Evolutionary conservation across 2,888 invertebrate genomes (phyloP).

Genomic region (Chrysina gloriosa): DNA sequence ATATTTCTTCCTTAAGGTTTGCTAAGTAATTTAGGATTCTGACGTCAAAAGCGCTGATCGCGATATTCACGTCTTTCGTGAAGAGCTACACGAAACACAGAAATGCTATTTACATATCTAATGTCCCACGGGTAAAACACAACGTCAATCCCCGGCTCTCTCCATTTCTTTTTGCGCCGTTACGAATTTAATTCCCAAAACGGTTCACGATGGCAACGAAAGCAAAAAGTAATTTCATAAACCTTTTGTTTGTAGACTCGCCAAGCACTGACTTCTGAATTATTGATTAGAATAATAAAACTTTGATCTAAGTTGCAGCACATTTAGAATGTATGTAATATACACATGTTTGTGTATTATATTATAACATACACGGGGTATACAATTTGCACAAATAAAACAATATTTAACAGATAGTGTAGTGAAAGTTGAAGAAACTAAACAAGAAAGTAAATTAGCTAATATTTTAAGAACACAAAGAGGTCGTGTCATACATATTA

Average conservation of each 20-base stretch:
- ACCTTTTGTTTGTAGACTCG: slow-evolving; percentile 32
- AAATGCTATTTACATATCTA: slow-evolving; percentile 35
- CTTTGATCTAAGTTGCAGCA: not conserved
- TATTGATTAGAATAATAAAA: slow-evolving; percentile 11
- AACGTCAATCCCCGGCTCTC: slow-evolving; percentile 18
- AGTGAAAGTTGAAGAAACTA: too few species aligned
- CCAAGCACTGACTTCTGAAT: slow-evolving; percentile 10
- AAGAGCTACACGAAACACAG: slow-evolving; percentile 13
- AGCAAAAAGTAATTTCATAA: slow-evolving; percentile 31
- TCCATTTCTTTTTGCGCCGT: not conserved
- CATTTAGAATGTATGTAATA: too few species aligned
- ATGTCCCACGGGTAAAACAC: slow-evolving; percentile 36
- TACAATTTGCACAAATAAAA: too few species aligned
- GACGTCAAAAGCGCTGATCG: slow-evolving; percentile 10
- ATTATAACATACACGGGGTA: too few species aligned
- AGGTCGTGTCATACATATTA: too few species aligned
- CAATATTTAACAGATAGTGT: too few species aligned
- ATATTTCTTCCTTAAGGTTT: not conserved
- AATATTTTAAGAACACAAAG: too few species aligned
- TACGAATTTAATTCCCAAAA: slow-evolving; percentile 30
- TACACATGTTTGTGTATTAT: too few species aligned
- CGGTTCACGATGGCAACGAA: not conserved
- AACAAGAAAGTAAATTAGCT: too few species aligned
- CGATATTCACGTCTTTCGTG: not conserved
- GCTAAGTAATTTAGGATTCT: slow-evolving; percentile 16